Conservation (phyloP, 2,888 invertebrate genomes). For the Amorpha juglandis region DNA sequence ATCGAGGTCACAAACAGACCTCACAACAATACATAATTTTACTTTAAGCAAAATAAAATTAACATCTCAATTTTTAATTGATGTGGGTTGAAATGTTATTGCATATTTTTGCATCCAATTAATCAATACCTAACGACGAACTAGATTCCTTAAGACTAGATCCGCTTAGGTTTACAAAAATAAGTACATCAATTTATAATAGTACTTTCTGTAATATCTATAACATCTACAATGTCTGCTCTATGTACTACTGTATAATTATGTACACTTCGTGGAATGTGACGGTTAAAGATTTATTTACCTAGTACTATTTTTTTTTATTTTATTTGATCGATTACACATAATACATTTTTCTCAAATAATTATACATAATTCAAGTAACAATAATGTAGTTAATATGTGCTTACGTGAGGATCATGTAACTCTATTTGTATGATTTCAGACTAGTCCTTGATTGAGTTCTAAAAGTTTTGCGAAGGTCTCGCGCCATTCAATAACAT, state of each 20-base stretch:
- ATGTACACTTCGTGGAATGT: background rate
- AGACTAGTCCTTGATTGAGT: background rate
- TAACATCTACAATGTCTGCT: background rate
- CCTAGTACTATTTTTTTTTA: background rate
- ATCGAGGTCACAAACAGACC: no score
- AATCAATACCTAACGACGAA: background rate
- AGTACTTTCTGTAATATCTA: background rate
- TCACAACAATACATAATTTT: no score
- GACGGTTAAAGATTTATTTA: no score
- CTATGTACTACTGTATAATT: no score
- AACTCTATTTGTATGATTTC: background rate
- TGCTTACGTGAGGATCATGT: background rate
- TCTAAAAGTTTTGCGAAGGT: background rate
- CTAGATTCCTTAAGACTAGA: slow-evolving; percentile 2
- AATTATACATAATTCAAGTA: no score
- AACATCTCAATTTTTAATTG: no score
- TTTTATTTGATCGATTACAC: background rate
- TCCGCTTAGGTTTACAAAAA: background rate
- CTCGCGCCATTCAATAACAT: no score
- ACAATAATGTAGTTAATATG: no score
- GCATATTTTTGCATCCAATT: no score
- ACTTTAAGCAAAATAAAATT: no score
- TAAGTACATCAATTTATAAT: background rate
- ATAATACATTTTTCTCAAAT: no score
- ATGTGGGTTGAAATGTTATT: no score